Conservation (phyloP, 2,113 vertebrate genomes). For the Cheilinus undulatus region DNA sequence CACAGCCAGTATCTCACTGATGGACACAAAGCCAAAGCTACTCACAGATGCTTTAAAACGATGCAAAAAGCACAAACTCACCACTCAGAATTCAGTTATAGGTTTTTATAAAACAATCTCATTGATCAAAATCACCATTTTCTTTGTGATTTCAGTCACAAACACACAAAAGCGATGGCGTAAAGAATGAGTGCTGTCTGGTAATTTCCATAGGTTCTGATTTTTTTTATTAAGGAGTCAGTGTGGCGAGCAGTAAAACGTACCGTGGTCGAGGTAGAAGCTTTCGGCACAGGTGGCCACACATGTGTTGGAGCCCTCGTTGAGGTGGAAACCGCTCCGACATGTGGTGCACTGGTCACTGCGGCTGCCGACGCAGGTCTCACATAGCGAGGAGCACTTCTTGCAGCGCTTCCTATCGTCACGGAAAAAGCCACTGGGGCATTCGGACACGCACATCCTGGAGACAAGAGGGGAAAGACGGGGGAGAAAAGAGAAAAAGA, state of each 20-base stretch:
- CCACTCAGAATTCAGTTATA: too few relatives aligned
- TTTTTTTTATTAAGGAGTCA: neutral
- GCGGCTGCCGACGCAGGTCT: constrained; percentile 93
- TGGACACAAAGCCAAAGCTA: too few relatives aligned
- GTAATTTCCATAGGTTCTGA: neutral
- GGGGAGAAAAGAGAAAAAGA: neutral
- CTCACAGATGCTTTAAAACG: too few relatives aligned
- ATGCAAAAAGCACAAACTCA: too few relatives aligned
- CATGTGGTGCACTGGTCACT: constrained; percentile 94
- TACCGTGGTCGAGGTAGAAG: constrained; percentile 92
- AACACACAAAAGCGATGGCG: too few relatives aligned
- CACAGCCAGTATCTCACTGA: too few relatives aligned
- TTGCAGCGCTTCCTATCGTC: constrained; percentile 96
- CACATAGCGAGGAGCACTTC: constrained; percentile 93
- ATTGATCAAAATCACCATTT: too few relatives aligned
- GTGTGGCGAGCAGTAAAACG: constrained; percentile 29
- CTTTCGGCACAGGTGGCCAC: constrained; percentile 88
- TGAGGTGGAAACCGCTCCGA: constrained; percentile 91
- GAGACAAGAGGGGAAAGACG: constrained; percentile 24
- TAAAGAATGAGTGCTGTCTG: too few relatives aligned
- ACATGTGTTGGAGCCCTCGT: constrained; percentile 91
- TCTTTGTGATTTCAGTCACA: too few relatives aligned
- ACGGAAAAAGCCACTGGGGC: constrained; percentile 93
- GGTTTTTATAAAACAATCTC: too few relatives aligned
- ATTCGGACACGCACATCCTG: constrained; percentile 96